Base-by-base conservation (phyloP, 2,113 vertebrate species). In the Onychostruthus taczanowskii region DNA sequence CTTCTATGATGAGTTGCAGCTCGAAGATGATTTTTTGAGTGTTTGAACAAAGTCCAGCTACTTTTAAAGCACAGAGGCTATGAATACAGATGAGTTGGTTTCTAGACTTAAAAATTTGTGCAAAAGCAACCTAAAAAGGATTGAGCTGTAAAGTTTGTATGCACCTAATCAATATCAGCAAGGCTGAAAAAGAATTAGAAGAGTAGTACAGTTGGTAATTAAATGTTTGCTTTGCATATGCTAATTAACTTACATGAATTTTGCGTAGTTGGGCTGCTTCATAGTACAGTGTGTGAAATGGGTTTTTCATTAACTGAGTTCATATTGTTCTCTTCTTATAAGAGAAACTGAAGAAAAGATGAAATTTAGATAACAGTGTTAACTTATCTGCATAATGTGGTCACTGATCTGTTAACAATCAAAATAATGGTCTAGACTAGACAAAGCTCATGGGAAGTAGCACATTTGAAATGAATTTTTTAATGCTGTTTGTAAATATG, bases 1-100 rank as follows among this genome's bases (percentile, higher is more conserved):
- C n/a, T 92, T 95, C 92, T 69, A 19, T 88, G 79, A 81, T 81
- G 47, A 95, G 68, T 61, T 0, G 8, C 55, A 81, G 44, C 79
- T 80, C 68, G 61, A 50, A 92, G 68, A 86, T 86, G 12, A 67
- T 87, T 88, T 92, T 90, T 94, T 61, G 30, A 89, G 87, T 66
- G 41, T 91, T 87, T 95, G 79, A 87, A 67, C 64, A 30, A 83
- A 89, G 52, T 91, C 76, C 93, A 92, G n/a, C 76, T 84, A 52
- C 55, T 90, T 95, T 87, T 91, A 90, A 92, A 92, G 81, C 44
- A 44, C 33, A 44, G 31, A n/a, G 43, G 18, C 72, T 81, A 33
- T 67, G 76, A 83, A 77, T 66, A 86, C 68, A 70, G 35, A 50
- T 86, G 9, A 55, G 41, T 77, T 31, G 39, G n/a, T 76, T 90